Conservation (phyloP, 2,888 invertebrate genomes). For the Microctonus aethiopoides region DNA sequence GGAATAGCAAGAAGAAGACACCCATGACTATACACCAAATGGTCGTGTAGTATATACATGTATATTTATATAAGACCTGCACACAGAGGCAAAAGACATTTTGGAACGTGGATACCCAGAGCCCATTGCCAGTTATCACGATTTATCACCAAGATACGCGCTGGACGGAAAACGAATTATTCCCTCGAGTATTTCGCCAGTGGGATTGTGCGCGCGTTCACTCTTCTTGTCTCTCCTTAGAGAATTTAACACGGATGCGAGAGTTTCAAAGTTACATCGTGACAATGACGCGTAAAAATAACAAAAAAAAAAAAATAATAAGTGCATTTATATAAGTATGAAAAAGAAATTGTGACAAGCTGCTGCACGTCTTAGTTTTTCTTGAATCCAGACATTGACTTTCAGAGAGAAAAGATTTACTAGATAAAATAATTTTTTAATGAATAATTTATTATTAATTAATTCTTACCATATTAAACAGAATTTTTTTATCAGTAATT, state of each 20-base stretch:
- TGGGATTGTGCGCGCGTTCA: conserved; percentile 37
- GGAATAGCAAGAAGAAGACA: not conserved
- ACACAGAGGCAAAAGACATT: conserved; percentile 1
- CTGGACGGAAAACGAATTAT: conserved; percentile 58
- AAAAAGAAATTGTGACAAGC: too few species aligned
- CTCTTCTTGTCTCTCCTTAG: conserved; percentile 7
- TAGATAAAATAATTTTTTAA: too few species aligned
- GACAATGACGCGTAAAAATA: not conserved
- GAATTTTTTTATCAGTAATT: too few species aligned
- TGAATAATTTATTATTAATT: too few species aligned
- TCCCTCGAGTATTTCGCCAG: conserved; percentile 50
- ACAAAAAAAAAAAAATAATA: not conserved
- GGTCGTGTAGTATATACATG: not conserved
- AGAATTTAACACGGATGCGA: not conserved
- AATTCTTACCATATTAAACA: too few species aligned
- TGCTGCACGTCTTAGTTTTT: too few species aligned
- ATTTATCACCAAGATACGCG: conserved; percentile 55
- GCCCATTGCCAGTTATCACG: conserved; percentile 51
- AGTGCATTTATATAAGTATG: too few species aligned
- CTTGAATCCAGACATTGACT: too few species aligned
- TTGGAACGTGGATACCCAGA: conserved; percentile 30
- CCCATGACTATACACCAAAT: not conserved
- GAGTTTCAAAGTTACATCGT: conserved; percentile 1
- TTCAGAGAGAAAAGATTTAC: too few species aligned
- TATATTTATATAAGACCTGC: conserved; percentile 7